Evolutionary conservation across 2,113 vertebrate species (phyloP), one percentile per base, ranked within the genome.

Genomic region (Chionodraco myersi): DNA sequence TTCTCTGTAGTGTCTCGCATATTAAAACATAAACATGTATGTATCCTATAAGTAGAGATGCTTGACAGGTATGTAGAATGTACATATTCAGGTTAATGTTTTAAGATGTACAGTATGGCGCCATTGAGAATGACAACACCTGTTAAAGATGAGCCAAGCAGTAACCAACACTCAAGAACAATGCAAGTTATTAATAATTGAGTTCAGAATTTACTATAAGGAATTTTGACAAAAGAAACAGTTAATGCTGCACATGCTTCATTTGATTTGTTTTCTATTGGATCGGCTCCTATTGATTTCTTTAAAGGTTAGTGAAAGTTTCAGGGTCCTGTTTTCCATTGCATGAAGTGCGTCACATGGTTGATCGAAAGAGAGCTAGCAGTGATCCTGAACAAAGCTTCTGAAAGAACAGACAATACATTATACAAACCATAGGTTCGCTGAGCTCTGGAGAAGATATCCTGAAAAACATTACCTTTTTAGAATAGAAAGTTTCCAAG

Each of bases 71-170:
- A 41, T 68, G 71, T 82, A 59, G 66, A 75, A 64, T 86, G 72
- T 77, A 82, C 36, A 83, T 85, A 71, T 59, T 67, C 34, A 23
- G 74, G 72, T 82, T 12, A 68, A 71, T 85, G 80, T 75, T 73
- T 81, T 16, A 77, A 73, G 49, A 77, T 72, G 45, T 80, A 77
- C 65, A 72, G 58, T 67, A 45, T 10, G 41, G 67, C 21, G 21
- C 10, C 72, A 61, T 69, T 18, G 54, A 26, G 62, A 78, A 44
- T 74, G 11, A 82, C 58, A 36, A n/a, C 26, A 23, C n/a, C 1
- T 51, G 0, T 10, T n/a, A 66, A 64, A 74, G 68, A 83, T 89
- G 52, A 72, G 53, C 56, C 56, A 53, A 72, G 71, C 30, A 57
- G 74, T 10, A 72, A 57, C 57, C 34, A 57, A 74, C 69, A 54